Conservation (phyloP, 64 coral and sea anemone species). For the Montipora cactus region DNA sequence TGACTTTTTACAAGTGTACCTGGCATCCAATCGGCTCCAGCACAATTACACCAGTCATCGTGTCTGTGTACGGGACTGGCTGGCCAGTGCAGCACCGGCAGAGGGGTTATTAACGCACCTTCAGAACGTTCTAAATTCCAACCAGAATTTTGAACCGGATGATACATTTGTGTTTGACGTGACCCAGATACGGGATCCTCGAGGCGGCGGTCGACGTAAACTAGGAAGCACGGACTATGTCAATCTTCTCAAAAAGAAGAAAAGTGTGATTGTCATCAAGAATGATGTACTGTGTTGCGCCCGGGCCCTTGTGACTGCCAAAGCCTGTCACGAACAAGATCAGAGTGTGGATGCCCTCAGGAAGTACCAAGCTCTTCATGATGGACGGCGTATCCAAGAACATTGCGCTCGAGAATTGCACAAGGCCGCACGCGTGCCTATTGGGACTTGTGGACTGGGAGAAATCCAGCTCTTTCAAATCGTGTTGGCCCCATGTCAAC, state of each 20-base stretch:
- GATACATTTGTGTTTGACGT: too few species aligned
- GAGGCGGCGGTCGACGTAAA: background rate
- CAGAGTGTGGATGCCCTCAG: background rate
- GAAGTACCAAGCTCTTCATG: background rate
- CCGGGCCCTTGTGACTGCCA: background rate
- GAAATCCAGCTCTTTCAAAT: slow-evolving; percentile 66
- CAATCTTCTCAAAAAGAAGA: too few species aligned
- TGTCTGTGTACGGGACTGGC: background rate
- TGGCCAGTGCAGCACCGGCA: background rate
- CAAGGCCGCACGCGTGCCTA: background rate
- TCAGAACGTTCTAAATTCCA: too few species aligned
- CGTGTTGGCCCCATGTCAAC: slow-evolving; percentile 26
- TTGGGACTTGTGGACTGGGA: slow-evolving; percentile 44
- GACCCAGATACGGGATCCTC: too few species aligned
- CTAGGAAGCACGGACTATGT: too few species aligned
- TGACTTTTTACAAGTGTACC: background rate
- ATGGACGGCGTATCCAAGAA: slow-evolving; percentile 12
- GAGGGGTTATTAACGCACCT: too few species aligned
- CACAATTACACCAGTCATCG: background rate
- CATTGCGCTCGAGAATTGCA: slow-evolving; percentile 35
- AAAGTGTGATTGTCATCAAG: background rate
- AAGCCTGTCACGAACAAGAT: background rate
- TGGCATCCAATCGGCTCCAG: background rate
- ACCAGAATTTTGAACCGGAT: too few species aligned
- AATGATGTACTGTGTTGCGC: slow-evolving; percentile 59